Evolutionary conservation across 2,888 invertebrate species (phyloP).

Genomic region (Eupelmus urozonus): DNA sequence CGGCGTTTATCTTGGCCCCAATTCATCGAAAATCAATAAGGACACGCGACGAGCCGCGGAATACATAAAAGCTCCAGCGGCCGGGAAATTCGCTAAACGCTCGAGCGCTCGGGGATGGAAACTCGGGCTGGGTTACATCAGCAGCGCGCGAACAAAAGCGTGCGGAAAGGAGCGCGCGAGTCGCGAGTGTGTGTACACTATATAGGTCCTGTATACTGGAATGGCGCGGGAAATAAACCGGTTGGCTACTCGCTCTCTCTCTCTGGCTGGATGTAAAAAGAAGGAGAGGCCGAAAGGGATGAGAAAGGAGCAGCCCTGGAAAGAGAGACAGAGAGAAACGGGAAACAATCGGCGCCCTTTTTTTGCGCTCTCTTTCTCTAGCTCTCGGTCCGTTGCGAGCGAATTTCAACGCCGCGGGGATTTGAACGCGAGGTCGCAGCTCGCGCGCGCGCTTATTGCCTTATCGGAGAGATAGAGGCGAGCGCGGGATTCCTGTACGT

Average conservation of each 20-base stretch:
- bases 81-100: background rate
- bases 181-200: background rate
- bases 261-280: background rate
- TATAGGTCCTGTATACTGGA: background rate
- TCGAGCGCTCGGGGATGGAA: background rate
- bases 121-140: background rate
- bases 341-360: constrained; percentile 2
- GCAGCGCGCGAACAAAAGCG: background rate
- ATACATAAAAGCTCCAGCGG: background rate
- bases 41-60: constrained; percentile 21
- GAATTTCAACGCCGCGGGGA: background rate
- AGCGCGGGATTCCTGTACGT: background rate
- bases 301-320: background rate
- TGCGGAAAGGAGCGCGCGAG: background rate
- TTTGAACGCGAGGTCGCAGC: background rate
- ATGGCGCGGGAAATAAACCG: background rate
- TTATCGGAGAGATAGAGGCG: background rate
- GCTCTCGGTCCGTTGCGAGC: too few relatives aligned
- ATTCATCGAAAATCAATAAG: constrained; percentile 51
- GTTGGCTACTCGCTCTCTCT: background rate
- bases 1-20: constrained; percentile 24
- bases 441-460: background rate
- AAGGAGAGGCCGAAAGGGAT: background rate
- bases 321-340: background rate
- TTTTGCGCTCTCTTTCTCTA: background rate